Percentiles rank a stretch among this genome's conserved stretches.
These are phyloP conservation scores for Platysternon megacephalum DNA, from an alignment of 2,113 vertebrate species.

Conservation along the genomic window DNA sequence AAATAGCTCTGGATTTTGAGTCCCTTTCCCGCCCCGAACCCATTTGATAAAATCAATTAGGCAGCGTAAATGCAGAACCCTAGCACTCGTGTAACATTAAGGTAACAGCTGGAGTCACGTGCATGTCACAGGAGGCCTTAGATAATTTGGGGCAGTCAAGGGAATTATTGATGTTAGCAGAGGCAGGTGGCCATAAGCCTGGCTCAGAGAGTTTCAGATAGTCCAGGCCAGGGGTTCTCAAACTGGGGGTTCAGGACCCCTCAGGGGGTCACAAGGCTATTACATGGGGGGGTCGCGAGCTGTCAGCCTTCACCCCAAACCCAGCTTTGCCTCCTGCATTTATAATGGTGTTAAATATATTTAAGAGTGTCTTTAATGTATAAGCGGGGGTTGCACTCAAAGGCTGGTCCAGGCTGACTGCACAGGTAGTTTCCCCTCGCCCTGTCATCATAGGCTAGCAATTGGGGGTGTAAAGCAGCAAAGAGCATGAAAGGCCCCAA, in stretches of 20 bases:
- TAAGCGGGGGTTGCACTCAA: too few relatives aligned
- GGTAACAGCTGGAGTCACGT: not conserved
- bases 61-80: not conserved
- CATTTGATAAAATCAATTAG: not conserved
- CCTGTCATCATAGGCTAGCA: not conserved
- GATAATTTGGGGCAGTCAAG: accelerated
- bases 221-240: not conserved
- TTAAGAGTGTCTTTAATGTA: too few relatives aligned
- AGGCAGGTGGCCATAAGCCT: not conserved
- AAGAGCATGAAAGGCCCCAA: not conserved
- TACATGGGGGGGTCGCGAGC: too few relatives aligned
- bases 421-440: not conserved
- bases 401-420: not conserved
- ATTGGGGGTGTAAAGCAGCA: not conserved
- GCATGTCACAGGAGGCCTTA: accelerated
- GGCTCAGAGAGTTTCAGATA: not conserved
- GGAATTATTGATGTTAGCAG: not conserved
- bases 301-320: too few relatives aligned
- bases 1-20: not conserved
- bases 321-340: too few relatives aligned
- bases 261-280: too few relatives aligned
- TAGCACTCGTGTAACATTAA: not conserved
- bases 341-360: too few relatives aligned
- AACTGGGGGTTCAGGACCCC: too few relatives aligned
- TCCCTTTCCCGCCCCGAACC: not conserved